These are phyloP conservation scores for Buathra laborator DNA, from an alignment of 2,888 invertebrate genomes.

Conservation along the genomic window DNA sequence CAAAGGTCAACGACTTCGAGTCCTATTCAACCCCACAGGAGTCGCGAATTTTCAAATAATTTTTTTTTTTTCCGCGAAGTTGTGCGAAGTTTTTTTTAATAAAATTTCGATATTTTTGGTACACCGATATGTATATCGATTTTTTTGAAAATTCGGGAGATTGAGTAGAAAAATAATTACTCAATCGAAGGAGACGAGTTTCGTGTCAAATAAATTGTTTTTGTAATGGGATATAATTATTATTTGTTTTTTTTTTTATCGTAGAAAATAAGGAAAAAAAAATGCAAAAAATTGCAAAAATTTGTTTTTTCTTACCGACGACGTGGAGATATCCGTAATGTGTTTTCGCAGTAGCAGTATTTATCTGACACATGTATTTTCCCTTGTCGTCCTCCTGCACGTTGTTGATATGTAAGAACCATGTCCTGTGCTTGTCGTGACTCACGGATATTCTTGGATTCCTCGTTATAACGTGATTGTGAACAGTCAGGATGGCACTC, in stretches of 20 bases:
- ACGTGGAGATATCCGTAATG: constrained; percentile 97
- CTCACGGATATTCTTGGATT: constrained; percentile 96
- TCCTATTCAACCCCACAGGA: neutral
- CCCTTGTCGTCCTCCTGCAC: constrained; percentile 97
- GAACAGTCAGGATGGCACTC: constrained; percentile 96
- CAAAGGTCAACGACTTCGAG: neutral
- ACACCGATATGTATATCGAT: too few species aligned
- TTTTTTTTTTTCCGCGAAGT: neutral
- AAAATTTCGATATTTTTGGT: too few species aligned
- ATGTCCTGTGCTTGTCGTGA: constrained; percentile 96
- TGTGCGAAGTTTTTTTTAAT: neutral
- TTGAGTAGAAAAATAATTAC: too few species aligned
- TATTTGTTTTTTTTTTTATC: neutral
- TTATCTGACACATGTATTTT: constrained; percentile 97
- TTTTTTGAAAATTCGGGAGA: too few species aligned
- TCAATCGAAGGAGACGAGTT: neutral
- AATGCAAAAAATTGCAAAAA: too few species aligned
- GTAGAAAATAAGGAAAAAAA: too few species aligned
- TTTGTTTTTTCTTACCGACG: constrained; percentile 89
- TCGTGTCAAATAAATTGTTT: neutral
- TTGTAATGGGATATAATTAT: neutral
- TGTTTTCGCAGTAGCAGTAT: constrained; percentile 96
- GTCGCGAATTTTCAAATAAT: neutral
- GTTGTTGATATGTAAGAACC: constrained; percentile 96
- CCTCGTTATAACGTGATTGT: constrained; percentile 97